Conservation (phyloP, 1,140 invertebrate genomes). For the Diploscapter pachys region DNA sequence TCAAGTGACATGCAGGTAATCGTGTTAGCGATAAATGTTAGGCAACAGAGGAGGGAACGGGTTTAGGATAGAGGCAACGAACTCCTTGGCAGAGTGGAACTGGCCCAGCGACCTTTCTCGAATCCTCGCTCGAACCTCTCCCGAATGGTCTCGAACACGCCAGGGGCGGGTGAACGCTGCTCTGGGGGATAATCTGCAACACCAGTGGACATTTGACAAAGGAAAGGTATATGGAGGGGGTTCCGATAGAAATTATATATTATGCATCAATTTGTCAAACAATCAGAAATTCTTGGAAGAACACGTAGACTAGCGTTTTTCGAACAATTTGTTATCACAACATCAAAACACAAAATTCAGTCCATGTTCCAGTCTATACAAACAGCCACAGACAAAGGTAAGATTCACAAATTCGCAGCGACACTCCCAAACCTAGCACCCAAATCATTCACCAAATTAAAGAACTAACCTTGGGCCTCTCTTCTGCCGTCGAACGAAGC, state of each 20-base stretch:
- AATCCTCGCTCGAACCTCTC: constrained; percentile 26
- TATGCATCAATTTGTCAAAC: neutral
- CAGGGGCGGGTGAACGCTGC: constrained; percentile 26
- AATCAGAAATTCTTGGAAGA: neutral
- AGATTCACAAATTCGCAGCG: constrained; percentile 8
- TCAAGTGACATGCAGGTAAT: neutral
- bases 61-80: constrained; percentile 5
- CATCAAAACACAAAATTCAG: neutral
- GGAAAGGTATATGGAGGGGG: neutral
- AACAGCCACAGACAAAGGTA: constrained; percentile 7
- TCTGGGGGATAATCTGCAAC: neutral
- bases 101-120: constrained; percentile 19
- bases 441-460: too few species aligned
- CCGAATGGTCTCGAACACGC: constrained; percentile 26
- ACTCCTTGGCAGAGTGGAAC: constrained; percentile 5
- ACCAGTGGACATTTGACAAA: too few species aligned
- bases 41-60: neutral
- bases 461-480: too few species aligned
- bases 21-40: neutral
- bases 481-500: constrained; percentile 1
- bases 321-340: neutral
- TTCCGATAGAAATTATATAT: neutral
- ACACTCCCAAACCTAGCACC: constrained; percentile 1
- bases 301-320: neutral
- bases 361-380: neutral